Conservation (phyloP, 30 jellyfish, hydroid and myxozoan species). For the Hydractinia echinata region DNA sequence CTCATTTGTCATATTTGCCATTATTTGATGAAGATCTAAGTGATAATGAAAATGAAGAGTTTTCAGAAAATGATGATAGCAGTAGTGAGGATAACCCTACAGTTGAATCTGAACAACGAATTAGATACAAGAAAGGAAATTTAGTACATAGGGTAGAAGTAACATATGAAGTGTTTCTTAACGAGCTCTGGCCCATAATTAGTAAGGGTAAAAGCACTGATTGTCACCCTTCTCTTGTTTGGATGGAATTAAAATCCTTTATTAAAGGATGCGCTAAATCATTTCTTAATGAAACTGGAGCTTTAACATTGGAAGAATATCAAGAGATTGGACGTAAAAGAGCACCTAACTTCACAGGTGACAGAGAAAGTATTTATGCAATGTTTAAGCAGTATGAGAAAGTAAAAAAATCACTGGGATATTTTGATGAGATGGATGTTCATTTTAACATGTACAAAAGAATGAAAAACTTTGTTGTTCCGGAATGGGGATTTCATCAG, state of each 20-base stretch:
- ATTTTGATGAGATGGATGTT: conserved; percentile 66
- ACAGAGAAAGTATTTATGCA: conserved; percentile 56
- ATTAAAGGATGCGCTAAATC: conserved; percentile 71
- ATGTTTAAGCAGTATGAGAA: conserved; percentile 46
- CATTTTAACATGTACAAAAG: conserved; percentile 54
- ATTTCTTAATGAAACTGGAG: conserved; percentile 43
- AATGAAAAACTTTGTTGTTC: conserved; percentile 17
- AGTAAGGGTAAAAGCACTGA: conserved; percentile 32
- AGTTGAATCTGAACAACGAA: not conserved
- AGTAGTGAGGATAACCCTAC: conserved; percentile 12
- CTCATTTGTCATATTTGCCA: conserved; percentile 51
- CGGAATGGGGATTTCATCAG: conserved; percentile 54
- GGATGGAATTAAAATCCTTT: conserved; percentile 87
- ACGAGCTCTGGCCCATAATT: conserved; percentile 62
- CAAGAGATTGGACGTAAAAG: conserved; percentile 60
- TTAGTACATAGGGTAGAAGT: conserved; percentile 36
- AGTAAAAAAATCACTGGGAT: conserved; percentile 27
- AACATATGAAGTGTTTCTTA: conserved; percentile 55
- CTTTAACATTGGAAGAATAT: conserved; percentile 46
- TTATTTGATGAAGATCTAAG: conserved; percentile 45
- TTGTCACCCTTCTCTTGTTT: conserved; percentile 70
- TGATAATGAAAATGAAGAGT: conserved; percentile 41
- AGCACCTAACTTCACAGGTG: conserved; percentile 75
- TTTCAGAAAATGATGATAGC: conserved; percentile 19
- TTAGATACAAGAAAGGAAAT: not conserved